Evolutionary conservation across 2,888 invertebrate species (phyloP).

Genomic region (Cynaeus angustus): DNA sequence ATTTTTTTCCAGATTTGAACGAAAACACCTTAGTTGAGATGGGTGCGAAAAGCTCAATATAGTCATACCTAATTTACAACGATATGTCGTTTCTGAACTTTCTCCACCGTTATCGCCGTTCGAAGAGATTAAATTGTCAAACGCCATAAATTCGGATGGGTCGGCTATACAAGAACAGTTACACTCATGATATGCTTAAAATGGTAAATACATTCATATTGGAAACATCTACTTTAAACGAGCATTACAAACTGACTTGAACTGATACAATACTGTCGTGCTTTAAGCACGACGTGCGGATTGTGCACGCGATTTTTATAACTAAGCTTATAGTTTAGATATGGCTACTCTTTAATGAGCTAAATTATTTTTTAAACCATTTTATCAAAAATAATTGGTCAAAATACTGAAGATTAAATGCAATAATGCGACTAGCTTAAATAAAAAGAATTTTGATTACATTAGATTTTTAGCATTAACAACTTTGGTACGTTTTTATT

Average conservation of each 20-base stretch:
- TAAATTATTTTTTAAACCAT: slow-evolving; percentile 21
- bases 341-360: slow-evolving; percentile 17
- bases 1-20: slow-evolving; percentile 2
- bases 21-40: slow-evolving; percentile 1
- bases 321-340: slow-evolving; percentile 48
- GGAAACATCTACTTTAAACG: slow-evolving; percentile 61
- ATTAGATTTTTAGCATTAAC: slow-evolving; percentile 32
- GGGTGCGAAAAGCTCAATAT: slow-evolving; percentile 16
- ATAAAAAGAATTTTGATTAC: slow-evolving; percentile 13
- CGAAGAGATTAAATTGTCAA: slow-evolving; percentile 61
- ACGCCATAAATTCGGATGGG: slow-evolving; percentile 65
- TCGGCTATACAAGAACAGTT: slow-evolving; percentile 61
- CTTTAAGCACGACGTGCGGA: slow-evolving; percentile 48
- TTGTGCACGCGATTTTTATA: slow-evolving; percentile 55
- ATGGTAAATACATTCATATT: slow-evolving; percentile 63
- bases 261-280: slow-evolving; percentile 38
- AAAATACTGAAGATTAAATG: slow-evolving; percentile 12
- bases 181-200: slow-evolving; percentile 67
- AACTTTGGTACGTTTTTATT: slow-evolving; percentile 48
- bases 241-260: slow-evolving; percentile 48
- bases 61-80: slow-evolving; percentile 10
- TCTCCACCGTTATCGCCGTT: slow-evolving; percentile 17
- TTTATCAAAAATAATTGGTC: slow-evolving; percentile 15
- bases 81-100: slow-evolving; percentile 19
- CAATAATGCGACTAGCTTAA: slow-evolving; percentile 6